Evolutionary conservation across 2,888 invertebrate genomes (phyloP), one percentile per base, ranked within the genome.

Genomic region (Mycogona germanica): DNA sequence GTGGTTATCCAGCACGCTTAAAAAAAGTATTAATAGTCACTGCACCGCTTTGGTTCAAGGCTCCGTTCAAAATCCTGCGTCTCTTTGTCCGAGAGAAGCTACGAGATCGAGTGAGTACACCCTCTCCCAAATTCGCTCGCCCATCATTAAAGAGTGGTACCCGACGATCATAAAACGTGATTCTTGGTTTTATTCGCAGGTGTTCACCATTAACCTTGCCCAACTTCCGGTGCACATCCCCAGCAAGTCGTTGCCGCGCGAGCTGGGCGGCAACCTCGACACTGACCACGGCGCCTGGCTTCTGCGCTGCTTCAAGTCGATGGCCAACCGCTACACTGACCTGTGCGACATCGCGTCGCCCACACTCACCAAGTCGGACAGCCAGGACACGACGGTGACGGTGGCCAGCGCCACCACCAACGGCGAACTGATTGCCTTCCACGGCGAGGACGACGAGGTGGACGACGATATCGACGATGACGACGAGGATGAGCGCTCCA

Each of bases 41-140:
- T 59, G 95, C 96, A 46, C 96, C 96, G 51, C 75, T 96, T 68
- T 96, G 96, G 96, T 96, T 96, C 73, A 93, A 92, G 73, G 95
- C 95, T 56, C 95, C 96, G 1, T 96, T 95, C 73, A 89, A 91
- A 68, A 91, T 96, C 66, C 77, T 96, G 51, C 80, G 95, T 52
- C 75, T 96, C 64, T 96, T 96, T 73, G 92, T 96, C 55, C 78
- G 92, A 58, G 95, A 96, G 73, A 96, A 96, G 73, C 75, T 96
- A 62, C 78, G 95, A 61, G 95, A 96, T 72, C 78, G 96, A 65
- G 96, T 72, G 62, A 64, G 69, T 52, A 3, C n/a, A 28, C 32
- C 14, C 9, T 30, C 7, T 21, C n/a, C n/a, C n/a, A n/a, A n/a
- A n/a, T n/a, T 23, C 9, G 25, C 26, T 9, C 19, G 46, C 26